phyloP scores from a whole-genome alignment of 2,113 vertebrate species.

The Todiramphus saurophagus region DNA sequence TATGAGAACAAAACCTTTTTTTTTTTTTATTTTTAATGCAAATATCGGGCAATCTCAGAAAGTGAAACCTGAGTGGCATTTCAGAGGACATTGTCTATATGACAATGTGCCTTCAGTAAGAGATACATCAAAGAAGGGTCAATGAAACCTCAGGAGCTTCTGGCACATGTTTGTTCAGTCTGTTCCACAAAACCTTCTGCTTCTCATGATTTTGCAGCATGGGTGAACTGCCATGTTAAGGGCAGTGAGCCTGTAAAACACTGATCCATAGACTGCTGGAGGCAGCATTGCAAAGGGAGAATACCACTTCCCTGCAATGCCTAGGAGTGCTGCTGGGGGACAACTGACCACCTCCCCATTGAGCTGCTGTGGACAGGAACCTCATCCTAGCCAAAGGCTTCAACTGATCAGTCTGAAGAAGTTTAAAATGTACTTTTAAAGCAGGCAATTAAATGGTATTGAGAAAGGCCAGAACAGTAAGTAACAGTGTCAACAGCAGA shows the following conservation, averaged over 20 bases:
- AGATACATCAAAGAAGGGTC: rapidly evolving
- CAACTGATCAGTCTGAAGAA: background rate
- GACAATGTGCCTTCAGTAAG: background rate
- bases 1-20: background rate
- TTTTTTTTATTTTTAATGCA: background rate
- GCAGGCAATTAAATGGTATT: background rate
- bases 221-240: background rate
- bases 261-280: background rate
- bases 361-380: background rate
- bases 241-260: rapidly evolving
- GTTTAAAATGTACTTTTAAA: background rate
- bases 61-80: background rate
- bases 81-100: background rate
- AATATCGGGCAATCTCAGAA: background rate
- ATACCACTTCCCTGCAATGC: background rate
- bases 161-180: background rate
- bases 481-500: background rate
- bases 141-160: background rate
- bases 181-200: background rate
- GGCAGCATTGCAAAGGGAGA: background rate
- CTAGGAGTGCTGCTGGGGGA: background rate
- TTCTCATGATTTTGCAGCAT: background rate
- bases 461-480: background rate
- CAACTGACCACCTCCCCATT: background rate
- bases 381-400: background rate